These are phyloP conservation scores for Phenacoccus solenopsis DNA, from an alignment of 1,140 invertebrate species.

Conservation along the genomic window DNA sequence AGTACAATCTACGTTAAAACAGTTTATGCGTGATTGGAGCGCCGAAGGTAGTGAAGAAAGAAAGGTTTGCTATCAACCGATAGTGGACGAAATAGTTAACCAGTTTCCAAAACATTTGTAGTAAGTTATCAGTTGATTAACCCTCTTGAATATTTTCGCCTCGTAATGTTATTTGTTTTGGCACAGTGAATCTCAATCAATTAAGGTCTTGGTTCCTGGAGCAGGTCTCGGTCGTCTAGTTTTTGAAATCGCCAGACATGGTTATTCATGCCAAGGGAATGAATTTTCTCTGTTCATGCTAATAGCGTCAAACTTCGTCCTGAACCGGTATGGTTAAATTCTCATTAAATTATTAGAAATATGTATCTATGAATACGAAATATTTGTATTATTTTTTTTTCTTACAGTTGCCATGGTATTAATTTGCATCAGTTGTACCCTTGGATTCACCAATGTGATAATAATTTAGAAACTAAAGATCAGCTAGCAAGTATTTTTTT, in stretches of 20 bases:
- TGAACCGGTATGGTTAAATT: slow-evolving; percentile 54
- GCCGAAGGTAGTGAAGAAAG: slow-evolving; percentile 67
- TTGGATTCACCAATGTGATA: slow-evolving; percentile 87
- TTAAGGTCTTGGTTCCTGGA: slow-evolving; percentile 83
- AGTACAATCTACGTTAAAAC: slow-evolving; percentile 85
- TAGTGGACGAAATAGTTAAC: slow-evolving; percentile 67
- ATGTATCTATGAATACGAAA: background rate
- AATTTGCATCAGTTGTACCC: slow-evolving; percentile 64
- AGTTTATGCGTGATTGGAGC: slow-evolving; percentile 93
- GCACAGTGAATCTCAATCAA: slow-evolving; percentile 32
- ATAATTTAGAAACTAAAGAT: slow-evolving; percentile 67
- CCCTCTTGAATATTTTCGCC: no score
- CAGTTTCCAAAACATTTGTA: slow-evolving; percentile 51
- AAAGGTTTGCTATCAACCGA: slow-evolving; percentile 76
- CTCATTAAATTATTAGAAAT: background rate
- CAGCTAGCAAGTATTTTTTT: slow-evolving; percentile 66
- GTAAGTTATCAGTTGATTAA: slow-evolving; percentile 29
- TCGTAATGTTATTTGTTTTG: no score
- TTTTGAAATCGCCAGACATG: slow-evolving; percentile 79
- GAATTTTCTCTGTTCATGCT: slow-evolving; percentile 97
- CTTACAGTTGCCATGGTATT: slow-evolving; percentile 42
- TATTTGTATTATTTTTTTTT: background rate
- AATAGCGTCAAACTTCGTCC: slow-evolving; percentile 87
- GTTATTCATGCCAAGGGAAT: slow-evolving; percentile 90
- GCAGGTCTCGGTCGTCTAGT: slow-evolving; percentile 85